phyloP scores from a whole-genome alignment of 1,140 invertebrate genomes.

The Micrasema minimum region DNA sequence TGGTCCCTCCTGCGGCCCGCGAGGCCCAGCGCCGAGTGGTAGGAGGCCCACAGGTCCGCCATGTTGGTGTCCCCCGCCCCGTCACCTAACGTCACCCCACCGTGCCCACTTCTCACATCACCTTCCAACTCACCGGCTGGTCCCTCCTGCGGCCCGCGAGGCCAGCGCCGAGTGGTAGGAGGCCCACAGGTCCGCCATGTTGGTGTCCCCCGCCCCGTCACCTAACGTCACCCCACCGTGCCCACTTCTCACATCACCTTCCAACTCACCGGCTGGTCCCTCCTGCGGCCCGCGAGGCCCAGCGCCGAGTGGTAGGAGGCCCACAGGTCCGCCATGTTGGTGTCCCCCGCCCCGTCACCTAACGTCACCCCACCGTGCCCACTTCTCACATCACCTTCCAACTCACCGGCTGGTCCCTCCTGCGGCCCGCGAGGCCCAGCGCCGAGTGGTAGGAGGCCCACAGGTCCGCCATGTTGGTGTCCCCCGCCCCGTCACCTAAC shows the following conservation, averaged over 20 bases:
- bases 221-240: conserved; percentile 61
- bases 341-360: conserved; percentile 65
- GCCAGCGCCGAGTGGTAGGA: conserved; percentile 78
- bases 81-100: conserved; percentile 62
- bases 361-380: no score
- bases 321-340: conserved; percentile 82
- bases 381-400: no score
- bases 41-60: conserved; percentile 82
- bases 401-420: conserved; percentile 68
- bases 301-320: conserved; percentile 78
- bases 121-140: conserved; percentile 64
- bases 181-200: conserved; percentile 82
- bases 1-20: conserved; percentile 69
- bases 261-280: conserved; percentile 68
- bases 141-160: conserved; percentile 70
- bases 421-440: conserved; percentile 72
- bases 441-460: conserved; percentile 82
- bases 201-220: conserved; percentile 67
- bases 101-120: background rate
- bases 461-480: conserved; percentile 78
- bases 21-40: conserved; percentile 74
- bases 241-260: background rate
- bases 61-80: conserved; percentile 72
- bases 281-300: conserved; percentile 70
- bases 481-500: conserved; percentile 63